Conservation (phyloP, 64 coral and sea anemone species). For the Acropora yongei region DNA sequence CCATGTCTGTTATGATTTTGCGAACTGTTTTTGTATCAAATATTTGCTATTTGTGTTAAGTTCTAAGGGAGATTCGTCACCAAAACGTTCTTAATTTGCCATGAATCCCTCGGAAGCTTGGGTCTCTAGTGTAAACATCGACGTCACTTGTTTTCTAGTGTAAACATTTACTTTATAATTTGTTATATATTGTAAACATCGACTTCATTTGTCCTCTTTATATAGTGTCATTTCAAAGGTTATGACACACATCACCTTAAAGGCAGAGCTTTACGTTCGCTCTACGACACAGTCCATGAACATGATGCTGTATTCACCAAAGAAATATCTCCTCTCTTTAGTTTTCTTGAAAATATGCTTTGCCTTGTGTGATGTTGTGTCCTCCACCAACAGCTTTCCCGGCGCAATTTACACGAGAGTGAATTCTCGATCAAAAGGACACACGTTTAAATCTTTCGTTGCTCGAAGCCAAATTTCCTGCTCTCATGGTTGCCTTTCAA, state of each 20-base stretch:
- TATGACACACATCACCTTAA: not conserved
- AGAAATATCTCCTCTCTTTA: not conserved
- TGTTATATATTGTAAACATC: too few relatives aligned
- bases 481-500: slow-evolving; percentile 23
- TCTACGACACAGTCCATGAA: not conserved
- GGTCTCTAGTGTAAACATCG: not conserved
- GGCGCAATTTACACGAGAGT: slow-evolving; percentile 3
- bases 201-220: too few relatives aligned
- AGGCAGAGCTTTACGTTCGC: not conserved
- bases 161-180: too few relatives aligned
- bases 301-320: not conserved
- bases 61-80: not conserved
- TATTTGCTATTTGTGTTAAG: not conserved
- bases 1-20: too few relatives aligned
- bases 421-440: not conserved
- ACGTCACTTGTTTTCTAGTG: not conserved
- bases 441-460: not conserved
- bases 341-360: not conserved
- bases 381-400: not conserved
- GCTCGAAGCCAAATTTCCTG: slow-evolving; percentile 24
- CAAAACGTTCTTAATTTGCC: not conserved
- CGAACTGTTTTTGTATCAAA: not conserved
- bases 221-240: too few relatives aligned
- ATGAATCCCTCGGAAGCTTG: not conserved
- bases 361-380: not conserved